Evolutionary conservation across 2,888 invertebrate species (phyloP).

Genomic region (Caenorhabditis sp.): DNA sequence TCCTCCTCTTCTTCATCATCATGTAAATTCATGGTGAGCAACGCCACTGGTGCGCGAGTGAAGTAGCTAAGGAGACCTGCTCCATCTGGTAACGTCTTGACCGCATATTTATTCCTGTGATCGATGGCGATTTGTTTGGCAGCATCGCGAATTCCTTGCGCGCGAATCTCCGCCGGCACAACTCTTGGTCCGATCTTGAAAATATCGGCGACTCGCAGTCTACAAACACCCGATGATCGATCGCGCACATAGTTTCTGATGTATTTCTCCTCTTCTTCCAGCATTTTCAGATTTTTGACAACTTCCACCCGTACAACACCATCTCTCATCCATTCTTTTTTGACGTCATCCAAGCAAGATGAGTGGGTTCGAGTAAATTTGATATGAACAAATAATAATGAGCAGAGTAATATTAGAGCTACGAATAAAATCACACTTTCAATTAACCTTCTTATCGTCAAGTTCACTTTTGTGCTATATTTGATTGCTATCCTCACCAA

Average conservation of each 20-base stretch:
- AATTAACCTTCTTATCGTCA: conserved; percentile 82
- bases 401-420: conserved; percentile 85
- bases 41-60: not conserved
- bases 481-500: conserved; percentile 90
- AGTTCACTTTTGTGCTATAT: conserved; percentile 87
- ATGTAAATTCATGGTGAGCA: not conserved
- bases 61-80: not conserved
- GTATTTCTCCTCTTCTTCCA: conserved; percentile 49
- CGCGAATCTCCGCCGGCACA: conserved; percentile 44
- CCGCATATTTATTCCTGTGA: not conserved
- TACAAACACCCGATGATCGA: conserved; percentile 28
- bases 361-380: conserved; percentile 90
- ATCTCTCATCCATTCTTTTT: conserved; percentile 31
- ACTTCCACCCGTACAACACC: conserved; percentile 90
- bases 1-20: conserved; percentile 3
- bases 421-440: conserved; percentile 85
- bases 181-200: conserved; percentile 53
- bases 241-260: conserved; percentile 34
- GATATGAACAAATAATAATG: conserved; percentile 91
- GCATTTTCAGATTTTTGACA: conserved; percentile 71
- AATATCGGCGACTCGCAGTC: conserved; percentile 51
- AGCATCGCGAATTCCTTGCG: not conserved
- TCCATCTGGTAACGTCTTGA: not conserved
- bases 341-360: conserved; percentile 82
- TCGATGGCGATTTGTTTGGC: not conserved